Evolutionary conservation across 2,113 vertebrate genomes (phyloP), one percentile per base, ranked within the genome.

Genomic region (Noturus placidus): DNA sequence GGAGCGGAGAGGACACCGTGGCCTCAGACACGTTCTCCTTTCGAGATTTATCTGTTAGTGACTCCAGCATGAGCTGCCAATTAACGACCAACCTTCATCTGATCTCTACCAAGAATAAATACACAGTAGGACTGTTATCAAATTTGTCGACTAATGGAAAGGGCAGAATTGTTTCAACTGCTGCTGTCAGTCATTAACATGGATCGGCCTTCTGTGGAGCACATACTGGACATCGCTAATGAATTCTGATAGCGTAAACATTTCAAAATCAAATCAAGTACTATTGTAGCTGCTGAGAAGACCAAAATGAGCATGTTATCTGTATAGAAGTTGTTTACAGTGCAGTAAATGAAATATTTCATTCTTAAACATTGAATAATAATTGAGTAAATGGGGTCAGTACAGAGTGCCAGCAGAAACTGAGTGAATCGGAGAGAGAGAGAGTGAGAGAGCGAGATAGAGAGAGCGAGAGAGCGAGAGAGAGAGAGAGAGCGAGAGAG

Each of bases 1-100:
- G 30, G 42, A 83, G 33, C 35, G 65, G 10, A 46, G 27, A 61
- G 70, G 52, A 69, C 42, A 46, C 56, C 20, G 1, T n/a, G 59
- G 56, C 46, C 65, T 72, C n/a, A 52, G 72, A 46, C 50, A 76
- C 72, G 15, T 14, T 42, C 2, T 50, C n/a, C 87, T 88, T 67
- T 54, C 14, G 63, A 72, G 57, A 87, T 67, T 52, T 56, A 79
- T 67, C 38, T 79, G 35, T 54, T 78, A 56, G 46, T 35, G 35
- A 82, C 54, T 82, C 22, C 67, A 82, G 42, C 33, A 70, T 38
- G n/a, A 79, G 59, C 82, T 69, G 87, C 56, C 81, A 87, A 84
- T 65, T 83, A 67, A 33, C 22, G 5, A 10, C 30, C 19, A 54
- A 57, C 30, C 57, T 77, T 87, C 57, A 59, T 76, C 14, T 77